Conservation (phyloP, 2,113 vertebrate genomes). For the Hylia prasina region DNA sequence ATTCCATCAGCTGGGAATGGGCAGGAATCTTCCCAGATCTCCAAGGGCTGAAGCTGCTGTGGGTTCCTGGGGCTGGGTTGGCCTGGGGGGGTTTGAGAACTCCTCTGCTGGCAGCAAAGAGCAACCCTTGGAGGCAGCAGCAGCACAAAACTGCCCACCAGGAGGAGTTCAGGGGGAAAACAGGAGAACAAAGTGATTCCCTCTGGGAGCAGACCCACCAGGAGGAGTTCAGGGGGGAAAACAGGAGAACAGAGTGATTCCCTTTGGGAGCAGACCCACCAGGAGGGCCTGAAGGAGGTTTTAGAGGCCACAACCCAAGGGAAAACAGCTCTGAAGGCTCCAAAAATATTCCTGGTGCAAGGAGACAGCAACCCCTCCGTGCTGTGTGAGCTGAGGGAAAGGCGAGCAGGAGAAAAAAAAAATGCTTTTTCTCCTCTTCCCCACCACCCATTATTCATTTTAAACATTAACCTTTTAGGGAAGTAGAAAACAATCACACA, state of each 20-base stretch:
- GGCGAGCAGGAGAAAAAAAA: background rate
- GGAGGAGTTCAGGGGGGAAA: background rate
- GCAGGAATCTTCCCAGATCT: background rate
- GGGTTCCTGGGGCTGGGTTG: background rate
- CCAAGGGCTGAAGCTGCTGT: background rate
- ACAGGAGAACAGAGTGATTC: background rate
- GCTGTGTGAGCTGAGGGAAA: background rate
- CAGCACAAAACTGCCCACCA: background rate
- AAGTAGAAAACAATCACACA: constrained; percentile 36
- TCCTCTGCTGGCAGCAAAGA: background rate
- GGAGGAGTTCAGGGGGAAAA: background rate
- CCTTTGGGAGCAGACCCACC: background rate
- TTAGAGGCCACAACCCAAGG: background rate
- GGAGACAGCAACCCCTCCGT: background rate
- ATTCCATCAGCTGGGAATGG: background rate
- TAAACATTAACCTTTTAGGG: constrained; percentile 52
- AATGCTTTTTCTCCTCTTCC: background rate
- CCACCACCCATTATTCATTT: constrained; percentile 7
- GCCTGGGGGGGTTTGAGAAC: background rate
- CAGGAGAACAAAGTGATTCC: background rate
- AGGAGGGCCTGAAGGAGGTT: background rate
- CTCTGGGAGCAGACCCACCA: background rate
- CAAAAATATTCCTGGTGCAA: background rate
- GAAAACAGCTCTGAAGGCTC: background rate
- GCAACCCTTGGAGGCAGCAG: background rate